phyloP scores from a whole-genome alignment of 92 coral and sea anemone genomes.

The Metridium senile region DNA sequence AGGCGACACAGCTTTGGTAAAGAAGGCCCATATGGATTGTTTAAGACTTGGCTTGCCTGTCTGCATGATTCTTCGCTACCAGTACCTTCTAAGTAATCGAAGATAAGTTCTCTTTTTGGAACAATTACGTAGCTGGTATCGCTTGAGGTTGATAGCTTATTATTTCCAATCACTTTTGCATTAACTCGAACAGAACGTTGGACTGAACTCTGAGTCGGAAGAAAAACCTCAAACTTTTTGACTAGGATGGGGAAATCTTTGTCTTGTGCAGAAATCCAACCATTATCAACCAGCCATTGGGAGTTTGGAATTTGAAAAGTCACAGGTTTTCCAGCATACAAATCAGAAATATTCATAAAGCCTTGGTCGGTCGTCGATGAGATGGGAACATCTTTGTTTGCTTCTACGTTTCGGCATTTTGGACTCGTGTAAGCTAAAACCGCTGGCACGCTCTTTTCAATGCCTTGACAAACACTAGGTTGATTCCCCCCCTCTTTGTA shows the following conservation, averaged over 20 bases:
- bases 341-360: slow-evolving; percentile 29
- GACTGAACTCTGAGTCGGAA: slow-evolving; percentile 20
- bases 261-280: slow-evolving; percentile 28
- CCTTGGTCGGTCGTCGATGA: slow-evolving; percentile 4
- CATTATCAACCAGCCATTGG: slow-evolving; percentile 38
- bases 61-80: slow-evolving; percentile 11
- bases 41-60: slow-evolving; percentile 29
- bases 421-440: slow-evolving; percentile 20
- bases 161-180: slow-evolving; percentile 15
- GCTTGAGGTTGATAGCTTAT: slow-evolving; percentile 21
- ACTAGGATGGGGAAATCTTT: slow-evolving; percentile 22
- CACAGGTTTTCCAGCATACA: slow-evolving; percentile 25
- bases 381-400: slow-evolving; percentile 34
- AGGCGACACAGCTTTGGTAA: slow-evolving; percentile 39
- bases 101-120: slow-evolving; percentile 25
- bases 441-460: slow-evolving; percentile 15
- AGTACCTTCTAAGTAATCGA: slow-evolving; percentile 33
- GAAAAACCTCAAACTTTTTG: slow-evolving; percentile 39
- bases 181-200: slow-evolving; percentile 31
- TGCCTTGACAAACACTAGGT: slow-evolving; percentile 38
- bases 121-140: slow-evolving; percentile 29
- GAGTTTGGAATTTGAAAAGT: slow-evolving; percentile 33
- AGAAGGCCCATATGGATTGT: slow-evolving; percentile 38
- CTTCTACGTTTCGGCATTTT: slow-evolving; percentile 27
- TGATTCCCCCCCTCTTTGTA: slow-evolving; percentile 44